These are phyloP conservation scores for Pantherophis guttatus DNA, from an alignment of 2,113 vertebrate species.

Conservation along the genomic window DNA sequence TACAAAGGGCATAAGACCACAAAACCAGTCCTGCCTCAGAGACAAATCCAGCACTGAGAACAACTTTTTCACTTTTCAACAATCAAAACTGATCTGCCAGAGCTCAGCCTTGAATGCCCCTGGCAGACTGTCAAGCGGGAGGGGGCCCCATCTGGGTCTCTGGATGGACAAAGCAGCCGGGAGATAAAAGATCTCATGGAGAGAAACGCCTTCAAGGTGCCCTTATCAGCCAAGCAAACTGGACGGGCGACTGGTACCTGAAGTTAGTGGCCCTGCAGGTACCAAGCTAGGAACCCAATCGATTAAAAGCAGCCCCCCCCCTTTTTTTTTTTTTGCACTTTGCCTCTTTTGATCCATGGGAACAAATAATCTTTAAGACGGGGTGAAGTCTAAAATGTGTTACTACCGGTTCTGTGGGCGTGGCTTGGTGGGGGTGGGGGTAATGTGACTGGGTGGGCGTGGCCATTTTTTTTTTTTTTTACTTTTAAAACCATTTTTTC, in stretches of 20 bases:
- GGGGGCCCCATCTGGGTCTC: not conserved
- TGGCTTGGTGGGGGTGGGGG: no score
- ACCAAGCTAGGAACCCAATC: not conserved
- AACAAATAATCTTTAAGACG: not conserved
- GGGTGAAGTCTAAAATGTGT: no score
- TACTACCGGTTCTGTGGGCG: no score
- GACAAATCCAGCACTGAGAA: not conserved
- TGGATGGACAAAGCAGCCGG: not conserved
- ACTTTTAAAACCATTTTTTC: no score
- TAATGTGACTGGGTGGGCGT: no score
- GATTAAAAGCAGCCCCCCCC: not conserved
- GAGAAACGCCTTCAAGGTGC: not conserved
- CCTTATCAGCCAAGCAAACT: not conserved
- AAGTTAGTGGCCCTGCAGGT: not conserved
- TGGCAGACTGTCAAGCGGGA: not conserved
- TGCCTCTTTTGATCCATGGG: not conserved
- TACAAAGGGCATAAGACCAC: not conserved
- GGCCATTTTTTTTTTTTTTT: no score
- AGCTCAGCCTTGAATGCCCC: not conserved
- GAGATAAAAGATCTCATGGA: not conserved
- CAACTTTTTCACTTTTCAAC: not conserved
- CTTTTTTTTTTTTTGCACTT: not conserved
- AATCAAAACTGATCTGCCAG: not conserved
- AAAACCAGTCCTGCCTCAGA: not conserved
- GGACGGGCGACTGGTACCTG: not conserved